Base-by-base conservation (phyloP, 2,113 vertebrate genomes). In the Bubo blakistoni region DNA sequence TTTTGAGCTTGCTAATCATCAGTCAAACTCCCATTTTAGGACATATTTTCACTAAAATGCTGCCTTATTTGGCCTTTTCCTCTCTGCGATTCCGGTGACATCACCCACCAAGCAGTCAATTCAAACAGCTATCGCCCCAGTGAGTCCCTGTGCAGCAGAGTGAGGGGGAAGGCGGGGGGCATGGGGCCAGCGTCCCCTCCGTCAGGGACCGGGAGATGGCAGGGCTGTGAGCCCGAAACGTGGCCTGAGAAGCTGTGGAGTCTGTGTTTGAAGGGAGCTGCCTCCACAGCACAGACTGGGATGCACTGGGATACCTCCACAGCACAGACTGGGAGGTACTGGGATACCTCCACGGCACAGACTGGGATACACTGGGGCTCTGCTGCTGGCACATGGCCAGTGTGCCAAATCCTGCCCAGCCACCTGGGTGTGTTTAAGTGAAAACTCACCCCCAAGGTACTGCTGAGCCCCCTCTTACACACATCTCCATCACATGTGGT, bases 1-100 rank as follows among this genome's bases (percentile, higher is more conserved):
- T 11, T 59, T 54, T 40, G 54, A 0, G 21, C 51, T n/a, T n/a
- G 65, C 83, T 94, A 65, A 66, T 66, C 96, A 79, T 38, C 73
- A 10, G 55, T 20, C 29, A 59, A 69, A n/a, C 93, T 88, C 96
- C 96, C 94, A 86, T 96, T 96, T 96, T 90, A 88, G 97, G 95
- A 32, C 71, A 77, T 29, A 40, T 88, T 81, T 83, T 58, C 36
- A 36, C 93, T 32, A 66, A 55, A 91, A 9, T n/a, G 73, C 76
- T 92, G 86, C 97, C 94, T 76, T 94, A 73, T 93, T 97, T 95
- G 97, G 94, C 74, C 52, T 87, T 79, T 95, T 83, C 90, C 90
- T 80, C 70, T 10, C 42, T 1, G 24, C 1, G 47, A 20, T 78
- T 95, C 90, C 27, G 9, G 83, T 97, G 95, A 96, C 92, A 85